Base-by-base conservation (phyloP, 1,140 invertebrate species). In the Triops longicaudatus region DNA sequence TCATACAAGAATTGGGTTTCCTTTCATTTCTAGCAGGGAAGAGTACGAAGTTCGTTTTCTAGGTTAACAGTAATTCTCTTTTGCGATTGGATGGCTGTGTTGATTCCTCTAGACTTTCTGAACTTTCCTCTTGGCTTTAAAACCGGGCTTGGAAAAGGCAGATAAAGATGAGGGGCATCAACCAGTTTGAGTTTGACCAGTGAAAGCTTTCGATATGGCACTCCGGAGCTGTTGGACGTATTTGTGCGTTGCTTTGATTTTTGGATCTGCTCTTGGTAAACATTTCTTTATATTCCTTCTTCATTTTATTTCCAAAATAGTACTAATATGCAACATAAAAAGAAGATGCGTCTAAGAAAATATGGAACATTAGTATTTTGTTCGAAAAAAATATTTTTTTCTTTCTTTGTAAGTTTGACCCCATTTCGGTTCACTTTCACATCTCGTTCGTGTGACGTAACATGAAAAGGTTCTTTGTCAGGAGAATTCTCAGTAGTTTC, bases 191-290 rank as follows among this genome's bases (percentile, higher is more conserved):
- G 10, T 63, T 63, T 5, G 14, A 63, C 50, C 50, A 63, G 50
- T 63, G 50, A 63, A 63, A 63, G 50, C 50, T 22, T 63, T 63
- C 50, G 50, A 63, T 63, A 63, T 63, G 50, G 50, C 50, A 63
- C 50, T 6, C 50, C 0, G 17, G 50, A 63, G 50, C 50, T 63
- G 50, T 17, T 63, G 50, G 50, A 63, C 50, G 17, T 63, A 63
- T 63, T 14, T 63, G 50, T 63, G n/a, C 50, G 50, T 14, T 63
- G 14, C 17, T 63, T 63, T 63, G 50, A 63, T 63, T 14, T 6
- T 63, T 6, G 50, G 50, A 63, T 63, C 50, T 5, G 50, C 50
- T 63, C 22, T 63, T n/a, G 50, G 50, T 63, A 63, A 63, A 2
- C 50, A 22, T 63, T 63, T 22, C 14, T 10, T 17, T 63, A n/a